phyloP scores from a whole-genome alignment of 2,888 invertebrate genomes.

The Ennomos fuscantarius region DNA sequence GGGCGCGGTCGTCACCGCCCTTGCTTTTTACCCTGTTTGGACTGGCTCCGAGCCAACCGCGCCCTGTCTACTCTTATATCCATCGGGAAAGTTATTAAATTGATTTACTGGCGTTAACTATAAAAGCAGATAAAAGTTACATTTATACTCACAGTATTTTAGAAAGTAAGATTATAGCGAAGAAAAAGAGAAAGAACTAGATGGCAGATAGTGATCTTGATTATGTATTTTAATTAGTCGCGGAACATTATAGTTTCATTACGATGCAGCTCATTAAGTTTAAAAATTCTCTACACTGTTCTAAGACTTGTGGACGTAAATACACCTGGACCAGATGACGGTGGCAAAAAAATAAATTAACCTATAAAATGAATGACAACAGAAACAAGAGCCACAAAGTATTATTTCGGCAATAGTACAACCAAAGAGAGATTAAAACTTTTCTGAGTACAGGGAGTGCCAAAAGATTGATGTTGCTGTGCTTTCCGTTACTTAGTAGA shows the following conservation, averaged over 20 bases:
- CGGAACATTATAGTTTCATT: conserved; percentile 21
- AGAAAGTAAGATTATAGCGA: conserved; percentile 30
- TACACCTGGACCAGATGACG: no score
- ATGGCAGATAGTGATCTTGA: conserved; percentile 28
- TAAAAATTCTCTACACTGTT: conserved; percentile 7
- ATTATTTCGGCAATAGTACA: not conserved
- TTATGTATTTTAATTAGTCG: conserved; percentile 38
- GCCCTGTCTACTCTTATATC: conserved; percentile 65
- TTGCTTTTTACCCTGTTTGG: conserved; percentile 83
- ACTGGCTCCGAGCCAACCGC: conserved; percentile 77
- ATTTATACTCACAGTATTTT: conserved; percentile 17
- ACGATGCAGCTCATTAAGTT: conserved; percentile 14
- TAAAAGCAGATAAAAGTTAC: conserved; percentile 22
- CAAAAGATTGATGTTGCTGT: conserved; percentile 24
- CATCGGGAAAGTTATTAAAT: conserved; percentile 56
- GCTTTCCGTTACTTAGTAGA: not conserved
- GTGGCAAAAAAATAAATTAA: no score
- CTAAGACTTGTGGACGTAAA: not conserved
- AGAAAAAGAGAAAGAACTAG: conserved; percentile 18
- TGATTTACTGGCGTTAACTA: conserved; percentile 46
- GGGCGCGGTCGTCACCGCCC: conserved; percentile 76
- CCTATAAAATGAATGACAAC: no score
- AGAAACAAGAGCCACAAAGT: not conserved
- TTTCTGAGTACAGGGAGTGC: conserved; percentile 11
- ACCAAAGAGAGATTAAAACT: no score